Evolutionary conservation across 2,113 vertebrate genomes (phyloP), one percentile per base, ranked within the genome.

Genomic region (Poecilia latipinna): DNA sequence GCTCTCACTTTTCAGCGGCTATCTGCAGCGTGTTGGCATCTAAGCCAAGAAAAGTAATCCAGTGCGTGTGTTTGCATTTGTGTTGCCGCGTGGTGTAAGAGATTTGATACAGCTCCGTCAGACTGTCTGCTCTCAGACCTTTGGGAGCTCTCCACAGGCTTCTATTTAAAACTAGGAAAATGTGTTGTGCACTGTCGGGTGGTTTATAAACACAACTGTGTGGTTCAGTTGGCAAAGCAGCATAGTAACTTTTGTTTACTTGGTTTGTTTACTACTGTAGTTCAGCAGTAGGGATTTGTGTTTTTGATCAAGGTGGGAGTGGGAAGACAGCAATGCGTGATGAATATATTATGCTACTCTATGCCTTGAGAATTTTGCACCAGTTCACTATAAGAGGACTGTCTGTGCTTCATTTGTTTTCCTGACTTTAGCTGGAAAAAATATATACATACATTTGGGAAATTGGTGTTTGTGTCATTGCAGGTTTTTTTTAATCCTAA

Each of bases 51-150:
- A 13, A 64, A 10, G 33, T 35, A 68, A 10, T 66, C 26, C 57
- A 13, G 33, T 54, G 37, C 29, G 24, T 32, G 11, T 63, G 67
- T 81, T 64, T 70, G 42, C 61, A 73, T 60, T 44, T 79, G 72
- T 65, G 68, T 12, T 42, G 65, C 33, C 31, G 70, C 48, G 48
- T 48, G 6, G 71, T 61, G 65, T 67, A 4, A 29, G 64, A 76
- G 48, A 86, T 86, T 65, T 77, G 68, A 83, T 73, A 37, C 77
- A 24, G 74, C 82, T 68, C 77, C 17, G 78, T 78, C 63, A 63
- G 77, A 61, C 24, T n/a, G 39, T 75, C 83, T 83, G 70, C 51
- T 57, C 51, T 57, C 51, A 57, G 51, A 17, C 51, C 51, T 57
- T 57, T 68, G 62, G 72, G 75, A 78, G 44, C 54, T 33, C 79